A percentile compares a stretch with the other conserved stretches of the same genome.
phyloP scores from a whole-genome alignment of 2,888 invertebrate genomes.

The Ptychoptera albimana region DNA sequence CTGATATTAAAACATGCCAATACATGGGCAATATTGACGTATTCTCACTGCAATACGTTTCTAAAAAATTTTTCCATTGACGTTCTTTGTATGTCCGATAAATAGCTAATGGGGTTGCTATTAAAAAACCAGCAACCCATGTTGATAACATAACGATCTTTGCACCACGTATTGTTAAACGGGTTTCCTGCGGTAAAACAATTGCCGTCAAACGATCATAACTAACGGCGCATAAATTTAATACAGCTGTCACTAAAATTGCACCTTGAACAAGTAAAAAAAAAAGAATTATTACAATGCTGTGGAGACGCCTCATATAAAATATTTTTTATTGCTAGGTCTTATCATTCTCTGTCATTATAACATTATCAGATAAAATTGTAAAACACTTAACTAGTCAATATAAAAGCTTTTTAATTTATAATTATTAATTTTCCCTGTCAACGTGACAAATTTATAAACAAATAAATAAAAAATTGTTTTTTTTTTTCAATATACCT shows the following conservation, averaged over 20 bases:
- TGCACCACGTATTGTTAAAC: slow-evolving; percentile 46
- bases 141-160: slow-evolving; percentile 45
- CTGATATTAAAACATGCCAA: slow-evolving; percentile 59
- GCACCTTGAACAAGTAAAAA: no score
- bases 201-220: slow-evolving; percentile 73
- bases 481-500: no score
- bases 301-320: no score
- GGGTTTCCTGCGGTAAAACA: slow-evolving; percentile 51
- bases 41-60: slow-evolving; percentile 61
- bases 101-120: slow-evolving; percentile 49
- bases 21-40: slow-evolving; percentile 45
- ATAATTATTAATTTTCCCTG: no score
- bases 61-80: slow-evolving; percentile 58
- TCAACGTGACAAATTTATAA: no score
- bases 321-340: no score
- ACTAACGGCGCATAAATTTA: slow-evolving; percentile 61
- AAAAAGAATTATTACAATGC: no score
- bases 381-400: no score
- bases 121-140: slow-evolving; percentile 46
- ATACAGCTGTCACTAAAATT: slow-evolving; percentile 56
- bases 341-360: no score
- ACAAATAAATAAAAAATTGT: no score
- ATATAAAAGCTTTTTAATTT: no score
- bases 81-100: slow-evolving; percentile 50
- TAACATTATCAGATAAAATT: no score